phyloP scores from a whole-genome alignment of 2,888 invertebrate genomes.

The Hirudinaria manillensis region DNA sequence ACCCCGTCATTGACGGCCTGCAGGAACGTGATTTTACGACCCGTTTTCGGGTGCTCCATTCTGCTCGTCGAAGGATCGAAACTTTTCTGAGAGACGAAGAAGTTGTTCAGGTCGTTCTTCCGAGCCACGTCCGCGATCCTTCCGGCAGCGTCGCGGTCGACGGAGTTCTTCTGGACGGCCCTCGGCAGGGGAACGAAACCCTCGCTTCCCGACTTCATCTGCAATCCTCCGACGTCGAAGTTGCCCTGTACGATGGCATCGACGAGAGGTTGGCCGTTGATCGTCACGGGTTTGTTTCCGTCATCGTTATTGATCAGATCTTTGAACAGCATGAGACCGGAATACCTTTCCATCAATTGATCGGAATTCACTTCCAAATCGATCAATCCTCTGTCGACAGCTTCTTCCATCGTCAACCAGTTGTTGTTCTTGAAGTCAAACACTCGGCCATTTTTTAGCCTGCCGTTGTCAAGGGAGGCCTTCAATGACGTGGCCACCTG shows the following conservation, averaged over 20 bases:
- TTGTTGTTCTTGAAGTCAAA: slow-evolving; percentile 51
- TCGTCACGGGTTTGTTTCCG: neutral
- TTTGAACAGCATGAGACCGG: slow-evolving; percentile 1
- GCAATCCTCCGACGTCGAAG: slow-evolving; percentile 8
- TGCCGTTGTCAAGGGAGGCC: slow-evolving; percentile 43
- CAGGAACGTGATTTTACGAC: neutral
- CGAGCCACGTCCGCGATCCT: neutral
- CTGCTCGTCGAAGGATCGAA: slow-evolving; percentile 1
- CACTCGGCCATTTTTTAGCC: slow-evolving; percentile 51
- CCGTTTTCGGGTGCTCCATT: neutral
- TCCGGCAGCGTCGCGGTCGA: neutral
- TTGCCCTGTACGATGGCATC: slow-evolving; percentile 22
- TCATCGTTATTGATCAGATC: slow-evolving; percentile 1
- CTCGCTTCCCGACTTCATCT: neutral
- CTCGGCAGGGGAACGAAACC: neutral
- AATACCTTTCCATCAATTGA: slow-evolving; percentile 23
- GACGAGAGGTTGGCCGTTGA: neutral
- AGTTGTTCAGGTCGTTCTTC: slow-evolving; percentile 9
- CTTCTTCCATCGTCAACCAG: slow-evolving; percentile 65
- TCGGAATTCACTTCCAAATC: slow-evolving; percentile 13
- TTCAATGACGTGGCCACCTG: slow-evolving; percentile 21
- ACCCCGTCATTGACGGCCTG: slow-evolving; percentile 13
- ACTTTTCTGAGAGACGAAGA: neutral
- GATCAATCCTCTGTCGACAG: slow-evolving; percentile 62
- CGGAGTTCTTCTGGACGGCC: neutral